Evolutionary conservation across 2,888 invertebrate genomes (phyloP), one percentile per base, ranked within the genome.

Genomic region (Drosophila mulleri): DNA sequence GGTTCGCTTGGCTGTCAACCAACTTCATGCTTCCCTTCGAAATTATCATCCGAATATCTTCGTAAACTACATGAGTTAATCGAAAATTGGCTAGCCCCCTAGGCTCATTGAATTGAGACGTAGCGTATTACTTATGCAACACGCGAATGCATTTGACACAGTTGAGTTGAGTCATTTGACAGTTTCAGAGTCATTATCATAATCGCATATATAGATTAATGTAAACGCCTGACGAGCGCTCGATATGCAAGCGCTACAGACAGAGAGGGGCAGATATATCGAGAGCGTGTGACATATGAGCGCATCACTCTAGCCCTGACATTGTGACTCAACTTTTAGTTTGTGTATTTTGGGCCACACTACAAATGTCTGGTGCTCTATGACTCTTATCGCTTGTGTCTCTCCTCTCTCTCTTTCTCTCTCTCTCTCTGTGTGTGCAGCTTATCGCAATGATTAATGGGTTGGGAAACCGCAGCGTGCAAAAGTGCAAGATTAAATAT

Each of bases 321-420:
- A 78, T 64, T 77, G 66, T 74, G 77, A 65, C 39, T 76, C 77
- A 77, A 71, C 50, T 44, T 11, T 26, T n/a, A 18, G 26, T 29
- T 8, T 23, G 29, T 18, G 32, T 61, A 23, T 35, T 7, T 72
- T 61, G 32, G 57, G 72, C 61, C 11, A 18, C 60, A 35, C 23
- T 16, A 8, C 32, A 41, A 41, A 5, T 54, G n/a, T 52, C 26
- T 61, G 47, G 26, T 20, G n/a, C 54, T 48, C 57, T 48, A 57
- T 37, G 47, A n/a, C 45, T 29, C 9, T 48, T 63, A 64, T 64
- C 32, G 18, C 20, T 39, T 8, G 16, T 11, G 32, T 26, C 47
- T 39, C n/a, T 67, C 45, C 47, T 20, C 42, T 11, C 47, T 32
- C 45, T 9, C 45, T 26, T 16, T 26, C 26, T 23, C 47, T 26